Conservation (phyloP, 2,113 vertebrate genomes). For the Neodontobutis hainanensis region DNA sequence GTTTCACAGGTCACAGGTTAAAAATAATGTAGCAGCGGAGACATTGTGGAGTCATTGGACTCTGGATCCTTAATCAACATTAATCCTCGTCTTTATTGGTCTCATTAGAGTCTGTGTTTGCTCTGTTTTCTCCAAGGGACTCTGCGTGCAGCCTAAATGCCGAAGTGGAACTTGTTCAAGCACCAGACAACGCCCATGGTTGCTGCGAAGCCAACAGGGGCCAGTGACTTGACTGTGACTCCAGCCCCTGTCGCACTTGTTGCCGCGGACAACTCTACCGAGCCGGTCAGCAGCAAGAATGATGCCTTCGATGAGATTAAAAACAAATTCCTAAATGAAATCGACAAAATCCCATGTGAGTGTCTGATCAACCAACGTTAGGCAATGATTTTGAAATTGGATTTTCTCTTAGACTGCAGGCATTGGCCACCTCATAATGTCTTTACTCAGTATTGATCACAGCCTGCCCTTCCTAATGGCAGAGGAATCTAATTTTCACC, state of each 20-base stretch:
- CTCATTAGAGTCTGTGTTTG: background rate
- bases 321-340: conserved; percentile 93
- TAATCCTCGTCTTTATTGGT: background rate
- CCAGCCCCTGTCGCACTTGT: conserved; percentile 71
- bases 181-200: conserved; percentile 81
- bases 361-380: conserved; percentile 43
- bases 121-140: conserved; percentile 54
- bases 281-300: conserved; percentile 81
- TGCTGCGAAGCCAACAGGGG: conserved; percentile 74
- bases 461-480: conserved; percentile 61
- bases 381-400: conserved; percentile 43
- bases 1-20: conserved; percentile 1
- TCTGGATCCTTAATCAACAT: background rate
- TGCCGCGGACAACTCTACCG: conserved; percentile 83
- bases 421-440: conserved; percentile 59
- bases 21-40: no score
- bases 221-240: conserved; percentile 70
- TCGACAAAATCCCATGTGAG: conserved; percentile 94
- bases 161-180: conserved; percentile 87
- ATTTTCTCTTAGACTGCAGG: conserved; percentile 54
- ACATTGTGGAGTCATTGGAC: no score
- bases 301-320: conserved; percentile 87
- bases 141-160: conserved; percentile 70
- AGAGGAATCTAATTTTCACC: conserved; percentile 61
- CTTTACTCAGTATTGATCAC: conserved; percentile 73